Percentiles rank a stretch among this genome's conserved stretches.
Conservation (phyloP, 1,140 invertebrate genomes). For the Drosophila pseudoananassae region DNA sequence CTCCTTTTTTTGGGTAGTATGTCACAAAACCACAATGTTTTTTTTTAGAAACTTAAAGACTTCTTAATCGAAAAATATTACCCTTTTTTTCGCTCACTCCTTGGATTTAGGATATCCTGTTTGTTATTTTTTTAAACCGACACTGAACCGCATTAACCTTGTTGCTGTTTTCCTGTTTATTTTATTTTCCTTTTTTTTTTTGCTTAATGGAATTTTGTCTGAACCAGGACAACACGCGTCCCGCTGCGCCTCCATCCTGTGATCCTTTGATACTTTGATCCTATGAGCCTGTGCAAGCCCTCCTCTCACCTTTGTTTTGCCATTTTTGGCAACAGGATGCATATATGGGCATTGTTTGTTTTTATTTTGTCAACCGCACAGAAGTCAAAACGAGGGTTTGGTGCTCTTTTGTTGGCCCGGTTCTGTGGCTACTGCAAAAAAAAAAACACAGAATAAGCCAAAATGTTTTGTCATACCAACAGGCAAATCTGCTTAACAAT, state of each 20-base stretch:
- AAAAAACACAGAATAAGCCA: constrained; percentile 13
- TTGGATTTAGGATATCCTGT: background rate
- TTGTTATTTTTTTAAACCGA: constrained; percentile 12
- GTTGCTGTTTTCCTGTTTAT: constrained; percentile 7
- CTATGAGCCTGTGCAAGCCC: constrained; percentile 35
- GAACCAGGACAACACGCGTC: constrained; percentile 36
- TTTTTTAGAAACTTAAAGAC: background rate
- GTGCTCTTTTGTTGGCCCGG: constrained; percentile 36
- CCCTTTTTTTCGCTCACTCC: constrained; percentile 1
- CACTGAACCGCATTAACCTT: constrained; percentile 1
- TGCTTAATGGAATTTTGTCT: constrained; percentile 48
- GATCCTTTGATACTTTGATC: constrained; percentile 49
- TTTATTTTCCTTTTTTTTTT: constrained; percentile 5
- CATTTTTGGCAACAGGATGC: constrained; percentile 60
- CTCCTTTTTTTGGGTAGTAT: background rate
- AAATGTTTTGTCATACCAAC: constrained; percentile 17
- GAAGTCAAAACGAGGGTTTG: constrained; percentile 49
- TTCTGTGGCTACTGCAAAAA: constrained; percentile 45
- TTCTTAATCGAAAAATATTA: background rate
- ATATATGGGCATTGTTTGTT: constrained; percentile 33
- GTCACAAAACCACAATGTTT: constrained; percentile 1
- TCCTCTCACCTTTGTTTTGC: constrained; percentile 39
- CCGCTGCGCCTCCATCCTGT: constrained; percentile 51
- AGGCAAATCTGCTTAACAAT: constrained; percentile 33
- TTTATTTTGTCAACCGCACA: constrained; percentile 59